These are phyloP conservation scores for Cyprinodon tularosa DNA, from an alignment of 2,113 vertebrate genomes.

Conservation along the genomic window DNA sequence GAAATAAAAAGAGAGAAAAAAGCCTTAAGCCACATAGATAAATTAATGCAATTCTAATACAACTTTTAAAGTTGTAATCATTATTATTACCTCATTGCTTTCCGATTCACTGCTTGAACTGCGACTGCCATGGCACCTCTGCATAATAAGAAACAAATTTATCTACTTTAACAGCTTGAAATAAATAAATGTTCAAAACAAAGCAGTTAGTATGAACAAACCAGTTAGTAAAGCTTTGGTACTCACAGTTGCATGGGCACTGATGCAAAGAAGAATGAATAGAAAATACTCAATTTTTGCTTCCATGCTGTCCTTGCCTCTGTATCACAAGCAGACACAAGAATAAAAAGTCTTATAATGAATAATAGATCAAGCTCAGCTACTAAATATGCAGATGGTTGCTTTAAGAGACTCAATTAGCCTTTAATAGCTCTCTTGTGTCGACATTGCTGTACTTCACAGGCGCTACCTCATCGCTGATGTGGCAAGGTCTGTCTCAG, in stretches of 20 bases:
- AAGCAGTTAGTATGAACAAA: neutral
- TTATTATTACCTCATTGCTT: constrained; percentile 51
- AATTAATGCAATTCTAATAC: neutral
- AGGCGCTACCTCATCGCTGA: constrained; percentile 55
- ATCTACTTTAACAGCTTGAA: neutral
- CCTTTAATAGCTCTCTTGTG: constrained; percentile 43
- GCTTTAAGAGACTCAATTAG: constrained; percentile 47
- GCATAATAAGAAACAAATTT: constrained; percentile 7
- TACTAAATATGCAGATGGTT: constrained; percentile 11
- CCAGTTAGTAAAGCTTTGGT: neutral
- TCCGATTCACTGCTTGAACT: constrained; percentile 45
- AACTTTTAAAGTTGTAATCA: neutral
- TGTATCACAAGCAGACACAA: neutral
- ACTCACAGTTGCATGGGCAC: constrained; percentile 60
- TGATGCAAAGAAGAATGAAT: constrained; percentile 41
- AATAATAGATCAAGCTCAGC: constrained; percentile 20
- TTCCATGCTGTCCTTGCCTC: constrained; percentile 16
- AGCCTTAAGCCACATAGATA: neutral
- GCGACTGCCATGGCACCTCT: constrained; percentile 35
- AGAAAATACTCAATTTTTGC: constrained; percentile 61
- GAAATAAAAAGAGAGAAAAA: neutral
- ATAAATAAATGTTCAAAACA: neutral
- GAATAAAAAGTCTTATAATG: constrained; percentile 7
- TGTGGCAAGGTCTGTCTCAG: constrained; percentile 36
- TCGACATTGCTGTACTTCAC: constrained; percentile 28